Conservation (phyloP, 2,797 vertebrate genomes). For the Squalus acanthias region DNA sequence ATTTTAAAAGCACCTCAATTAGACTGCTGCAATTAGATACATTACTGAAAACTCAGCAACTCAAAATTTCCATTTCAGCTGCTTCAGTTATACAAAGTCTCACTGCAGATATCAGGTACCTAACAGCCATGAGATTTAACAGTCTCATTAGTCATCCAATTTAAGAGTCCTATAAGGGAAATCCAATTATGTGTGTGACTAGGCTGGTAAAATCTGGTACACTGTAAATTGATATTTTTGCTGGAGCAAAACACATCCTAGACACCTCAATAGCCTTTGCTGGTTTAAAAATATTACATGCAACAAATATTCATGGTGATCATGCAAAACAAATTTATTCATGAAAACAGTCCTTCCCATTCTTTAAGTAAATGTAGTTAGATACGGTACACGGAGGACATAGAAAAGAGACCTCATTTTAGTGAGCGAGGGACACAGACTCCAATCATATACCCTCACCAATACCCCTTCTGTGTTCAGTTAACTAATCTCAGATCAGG, state of each 20-base stretch:
- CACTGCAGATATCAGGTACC: neutral
- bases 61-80: neutral
- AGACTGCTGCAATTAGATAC: neutral
- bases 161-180: neutral
- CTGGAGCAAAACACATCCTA: neutral
- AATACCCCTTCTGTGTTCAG: neutral
- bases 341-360: neutral
- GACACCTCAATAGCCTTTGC: neutral
- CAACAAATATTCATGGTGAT: neutral
- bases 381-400: neutral
- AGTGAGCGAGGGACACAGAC: neutral
- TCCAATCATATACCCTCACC: neutral
- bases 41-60: neutral
- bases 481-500: neutral
- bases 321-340: neutral
- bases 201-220: neutral
- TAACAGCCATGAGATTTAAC: neutral
- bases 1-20: neutral
- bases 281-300: neutral
- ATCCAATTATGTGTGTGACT: neutral
- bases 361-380: neutral
- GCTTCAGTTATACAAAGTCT: neutral
- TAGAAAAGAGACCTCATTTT: neutral
- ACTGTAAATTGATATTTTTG: neutral
- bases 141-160: neutral